Evolutionary conservation across 1,140 invertebrate species (phyloP), one percentile per base, ranked within the genome.

Genomic region (Eueides isabella): DNA sequence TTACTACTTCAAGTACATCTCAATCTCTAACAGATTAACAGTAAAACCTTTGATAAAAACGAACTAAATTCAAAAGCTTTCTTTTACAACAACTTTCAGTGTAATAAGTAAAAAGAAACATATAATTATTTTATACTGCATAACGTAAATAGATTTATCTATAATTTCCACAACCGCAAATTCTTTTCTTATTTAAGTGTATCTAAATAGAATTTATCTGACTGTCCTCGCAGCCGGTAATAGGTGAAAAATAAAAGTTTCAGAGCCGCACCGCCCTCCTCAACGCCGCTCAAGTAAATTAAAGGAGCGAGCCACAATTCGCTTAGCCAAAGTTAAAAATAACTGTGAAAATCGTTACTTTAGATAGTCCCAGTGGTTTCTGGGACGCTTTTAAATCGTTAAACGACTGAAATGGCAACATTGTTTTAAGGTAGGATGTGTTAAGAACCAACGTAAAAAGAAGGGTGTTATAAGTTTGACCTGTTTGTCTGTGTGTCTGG

Each of bases 271-370:
- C 23, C 23, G 48, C 19, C 26, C 12, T 26, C 7, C 48, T 26
- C 48, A 11, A n/a, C 61, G 23, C 12, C 26, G 26, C 14, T 61
- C 29, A 68, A 33, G 19, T 55, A 33, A 68, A 68, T 68, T 68
- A 68, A 68, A 61, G 67, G 67, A 61, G 44, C 16, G 48, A 23
- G 31, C 67, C 67, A 61, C 67, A 61, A 26, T 26, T 61, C 67
- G 67, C 67, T 68, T 61, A 68, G 33, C 66, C 28, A 35, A 63
- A 70, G 61, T 76, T 81, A 81, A 73, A 84, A 84, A 85, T 85
- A 85, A 67, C 80, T 62, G 48, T 48, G 64, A 83, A 84, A 84
- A 85, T 85, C 84, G 80, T 85, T 85, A 84, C 70, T 14, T 35
- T 2, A 55, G 44, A 61, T 68, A 35, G 55, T 68, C 61, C 35